Percentiles rank a stretch among this genome's conserved stretches.
These are phyloP conservation scores for Hippocampus guttulatus DNA, from an alignment of 2,113 vertebrate genomes.

Conservation along the genomic window DNA sequence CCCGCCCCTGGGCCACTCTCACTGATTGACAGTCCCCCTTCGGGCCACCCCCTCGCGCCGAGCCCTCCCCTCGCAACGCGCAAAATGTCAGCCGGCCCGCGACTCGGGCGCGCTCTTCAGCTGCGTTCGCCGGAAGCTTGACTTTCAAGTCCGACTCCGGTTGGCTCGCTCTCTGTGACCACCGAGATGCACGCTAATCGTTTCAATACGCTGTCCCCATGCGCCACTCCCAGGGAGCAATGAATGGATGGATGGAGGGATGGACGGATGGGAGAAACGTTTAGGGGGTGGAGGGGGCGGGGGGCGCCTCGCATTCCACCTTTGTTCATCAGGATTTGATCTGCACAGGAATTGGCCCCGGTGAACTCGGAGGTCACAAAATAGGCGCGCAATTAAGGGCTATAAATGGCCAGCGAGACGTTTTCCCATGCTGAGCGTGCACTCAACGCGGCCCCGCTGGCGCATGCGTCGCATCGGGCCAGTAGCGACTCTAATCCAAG, in stretches of 20 bases:
- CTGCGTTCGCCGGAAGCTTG: conserved; percentile 5
- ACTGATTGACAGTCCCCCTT: conserved; percentile 75
- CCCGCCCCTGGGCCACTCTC: conserved; percentile 79
- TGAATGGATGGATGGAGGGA: conserved; percentile 58
- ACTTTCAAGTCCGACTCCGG: neutral
- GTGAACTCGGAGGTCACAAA: conserved; percentile 74
- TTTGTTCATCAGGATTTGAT: conserved; percentile 70
- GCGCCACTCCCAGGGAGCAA: conserved; percentile 31
- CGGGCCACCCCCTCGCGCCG: conserved; percentile 20
- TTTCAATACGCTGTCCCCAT: conserved; percentile 68
- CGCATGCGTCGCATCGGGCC: too few species aligned
- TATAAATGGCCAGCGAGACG: conserved; percentile 70
- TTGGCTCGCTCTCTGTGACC: neutral
- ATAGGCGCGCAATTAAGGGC: conserved; percentile 74
- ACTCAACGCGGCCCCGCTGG: too few species aligned
- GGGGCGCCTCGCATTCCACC: conserved; percentile 66
- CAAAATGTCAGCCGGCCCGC: conserved; percentile 64
- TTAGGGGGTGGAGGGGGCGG: conserved; percentile 44
- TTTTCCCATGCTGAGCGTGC: conserved; percentile 61
- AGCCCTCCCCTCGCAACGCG: conserved; percentile 59
- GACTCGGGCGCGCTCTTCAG: too few species aligned
- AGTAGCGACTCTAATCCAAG: too few species aligned
- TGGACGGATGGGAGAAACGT: conserved; percentile 64
- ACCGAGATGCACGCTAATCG: conserved; percentile 47
- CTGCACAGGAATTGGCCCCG: conserved; percentile 68